phyloP scores from a whole-genome alignment of 2,797 vertebrate genomes.

The Bovichtus diacanthus region DNA sequence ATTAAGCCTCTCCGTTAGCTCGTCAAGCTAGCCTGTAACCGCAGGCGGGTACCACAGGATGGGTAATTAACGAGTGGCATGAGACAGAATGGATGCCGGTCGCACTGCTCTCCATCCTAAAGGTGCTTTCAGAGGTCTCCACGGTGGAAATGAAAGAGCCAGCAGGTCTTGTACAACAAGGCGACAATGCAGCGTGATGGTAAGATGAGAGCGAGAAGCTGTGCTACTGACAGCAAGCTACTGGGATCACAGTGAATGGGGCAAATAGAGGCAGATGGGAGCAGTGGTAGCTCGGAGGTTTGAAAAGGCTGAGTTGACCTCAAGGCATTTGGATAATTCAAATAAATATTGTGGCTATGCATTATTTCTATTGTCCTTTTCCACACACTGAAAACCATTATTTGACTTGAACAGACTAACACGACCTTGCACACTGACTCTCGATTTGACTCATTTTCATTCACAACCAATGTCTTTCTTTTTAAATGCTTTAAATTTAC shows the following conservation, averaged over 20 bases:
- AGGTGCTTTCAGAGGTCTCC: conserved; percentile 30
- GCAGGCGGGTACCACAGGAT: conserved; percentile 39
- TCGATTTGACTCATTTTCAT: not conserved
- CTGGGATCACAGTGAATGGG: conserved; percentile 23
- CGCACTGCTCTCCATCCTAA: conserved; percentile 30
- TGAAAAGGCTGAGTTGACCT: not conserved
- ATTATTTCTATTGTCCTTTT: not conserved
- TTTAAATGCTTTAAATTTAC: not conserved
- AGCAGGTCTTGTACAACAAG: not conserved
- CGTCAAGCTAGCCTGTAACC: conserved; percentile 44
- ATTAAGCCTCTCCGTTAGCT: conserved; percentile 61
- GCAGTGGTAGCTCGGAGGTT: conserved; percentile 6
- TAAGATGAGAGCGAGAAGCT: conserved; percentile 3
- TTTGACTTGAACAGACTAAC: conserved; percentile 15
- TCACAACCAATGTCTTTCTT: too few species aligned
- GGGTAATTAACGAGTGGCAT: conserved; percentile 59
- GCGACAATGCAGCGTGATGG: not conserved
- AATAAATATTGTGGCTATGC: conserved; percentile 1
- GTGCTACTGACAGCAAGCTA: not conserved
- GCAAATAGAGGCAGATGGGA: conserved; percentile 10
- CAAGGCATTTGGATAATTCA: conserved; percentile 3
- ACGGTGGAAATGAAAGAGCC: conserved; percentile 6
- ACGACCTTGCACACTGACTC: conserved; percentile 3
- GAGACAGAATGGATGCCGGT: conserved; percentile 38
- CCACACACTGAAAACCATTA: not conserved